phyloP scores from a whole-genome alignment of 2,797 vertebrate species.

The Siniperca scherzeri region DNA sequence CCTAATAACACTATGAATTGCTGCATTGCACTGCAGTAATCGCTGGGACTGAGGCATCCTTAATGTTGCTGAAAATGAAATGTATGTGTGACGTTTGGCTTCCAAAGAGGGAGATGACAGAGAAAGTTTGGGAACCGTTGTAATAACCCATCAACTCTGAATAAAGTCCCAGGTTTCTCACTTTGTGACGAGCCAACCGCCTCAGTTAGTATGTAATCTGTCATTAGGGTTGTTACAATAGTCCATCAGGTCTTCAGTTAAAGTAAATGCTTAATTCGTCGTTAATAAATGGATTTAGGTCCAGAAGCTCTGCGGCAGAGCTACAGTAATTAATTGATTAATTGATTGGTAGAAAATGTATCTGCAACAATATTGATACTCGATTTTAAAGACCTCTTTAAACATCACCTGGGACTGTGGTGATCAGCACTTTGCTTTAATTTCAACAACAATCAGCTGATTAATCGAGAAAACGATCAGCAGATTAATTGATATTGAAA shows the following conservation, averaged over 20 bases:
- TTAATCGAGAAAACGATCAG: not conserved
- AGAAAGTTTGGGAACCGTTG: too few relatives aligned
- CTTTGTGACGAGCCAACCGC: not conserved
- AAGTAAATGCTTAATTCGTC: not conserved
- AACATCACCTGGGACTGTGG: not conserved
- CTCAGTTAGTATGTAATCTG: not conserved
- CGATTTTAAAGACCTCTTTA: not conserved
- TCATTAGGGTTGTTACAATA: not conserved
- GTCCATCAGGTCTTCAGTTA: not conserved
- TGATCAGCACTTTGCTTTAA: too few relatives aligned
- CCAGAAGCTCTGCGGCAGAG: not conserved
- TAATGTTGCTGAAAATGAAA: not conserved
- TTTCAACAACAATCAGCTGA: not conserved
- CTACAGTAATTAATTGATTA: not conserved
- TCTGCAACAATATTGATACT: not conserved
- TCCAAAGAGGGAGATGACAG: too few relatives aligned
- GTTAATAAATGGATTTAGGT: not conserved
- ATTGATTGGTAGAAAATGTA: not conserved
- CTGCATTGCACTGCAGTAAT: too few relatives aligned
- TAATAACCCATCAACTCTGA: not conserved
- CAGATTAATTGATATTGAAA: not conserved
- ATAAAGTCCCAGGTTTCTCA: not conserved
- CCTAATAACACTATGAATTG: not conserved
- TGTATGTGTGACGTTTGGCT: not conserved
- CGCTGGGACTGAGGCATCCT: not conserved